A percentile compares a stretch with the other conserved stretches of the same genome.
Conservation (phyloP, 2,797 vertebrate species). For the Crypturellus tataupa region DNA sequence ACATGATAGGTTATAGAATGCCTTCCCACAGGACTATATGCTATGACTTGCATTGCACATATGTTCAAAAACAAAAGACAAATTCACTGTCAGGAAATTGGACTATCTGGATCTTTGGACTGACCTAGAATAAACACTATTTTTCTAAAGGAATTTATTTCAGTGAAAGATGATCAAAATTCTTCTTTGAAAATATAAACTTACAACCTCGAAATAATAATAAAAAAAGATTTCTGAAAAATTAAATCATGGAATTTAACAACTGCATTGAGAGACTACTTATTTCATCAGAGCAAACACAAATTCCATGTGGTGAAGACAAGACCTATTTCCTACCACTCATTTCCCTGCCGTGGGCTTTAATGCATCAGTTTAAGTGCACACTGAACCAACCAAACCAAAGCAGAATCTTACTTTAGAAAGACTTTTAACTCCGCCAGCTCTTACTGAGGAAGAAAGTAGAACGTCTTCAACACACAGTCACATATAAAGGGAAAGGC, state of each 20-base stretch:
- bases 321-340: background rate
- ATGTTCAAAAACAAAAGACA: background rate
- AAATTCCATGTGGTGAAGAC: background rate
- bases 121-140: background rate
- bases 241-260: background rate
- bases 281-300: background rate
- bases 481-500: background rate
- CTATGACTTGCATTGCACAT: background rate
- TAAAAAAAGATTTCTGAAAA: background rate
- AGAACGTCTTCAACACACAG: background rate
- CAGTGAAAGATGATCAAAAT: background rate
- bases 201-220: background rate
- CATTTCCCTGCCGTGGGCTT: background rate
- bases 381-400: background rate
- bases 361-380: background rate
- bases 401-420: background rate
- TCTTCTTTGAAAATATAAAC: background rate
- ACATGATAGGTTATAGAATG: background rate
- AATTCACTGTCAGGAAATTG: background rate
- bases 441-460: background rate
- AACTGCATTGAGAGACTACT: background rate
- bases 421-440: background rate
- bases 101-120: background rate
- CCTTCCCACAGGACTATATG: background rate
- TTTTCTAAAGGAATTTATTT: background rate